phyloP scores from a whole-genome alignment of 1,140 invertebrate species.

The Xylocopa sonorina region DNA sequence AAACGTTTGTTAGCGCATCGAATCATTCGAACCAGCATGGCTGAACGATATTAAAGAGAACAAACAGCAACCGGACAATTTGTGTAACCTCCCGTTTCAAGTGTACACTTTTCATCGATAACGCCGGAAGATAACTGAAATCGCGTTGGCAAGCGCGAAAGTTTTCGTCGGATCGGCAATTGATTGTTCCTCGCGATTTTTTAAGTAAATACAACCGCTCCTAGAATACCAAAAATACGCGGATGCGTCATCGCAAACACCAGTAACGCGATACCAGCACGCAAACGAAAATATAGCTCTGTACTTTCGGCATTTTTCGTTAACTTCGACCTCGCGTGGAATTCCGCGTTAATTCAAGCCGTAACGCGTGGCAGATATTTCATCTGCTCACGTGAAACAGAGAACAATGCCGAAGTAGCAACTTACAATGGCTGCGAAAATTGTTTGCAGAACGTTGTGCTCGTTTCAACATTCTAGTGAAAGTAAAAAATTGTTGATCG shows the following conservation, averaged over 20 bases:
- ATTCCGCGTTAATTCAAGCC: slow-evolving; percentile 19
- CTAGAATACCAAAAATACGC: background rate
- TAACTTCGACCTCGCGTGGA: background rate
- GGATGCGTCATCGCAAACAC: background rate
- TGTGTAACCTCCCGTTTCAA: background rate
- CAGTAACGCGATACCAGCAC: background rate
- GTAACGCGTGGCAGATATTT: background rate
- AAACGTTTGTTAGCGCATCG: background rate
- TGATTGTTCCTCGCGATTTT: background rate
- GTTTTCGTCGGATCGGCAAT: background rate
- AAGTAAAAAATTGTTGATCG: no score
- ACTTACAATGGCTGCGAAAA: no score
- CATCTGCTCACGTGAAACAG: background rate
- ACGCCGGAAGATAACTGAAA: background rate
- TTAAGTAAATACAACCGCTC: background rate
- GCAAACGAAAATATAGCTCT: slow-evolving; percentile 13
- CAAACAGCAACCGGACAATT: background rate
- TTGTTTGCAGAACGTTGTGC: no score
- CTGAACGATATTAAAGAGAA: background rate
- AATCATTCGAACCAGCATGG: background rate
- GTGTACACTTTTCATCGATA: background rate
- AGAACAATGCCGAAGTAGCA: no score
- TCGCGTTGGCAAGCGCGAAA: no score
- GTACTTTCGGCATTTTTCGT: background rate
- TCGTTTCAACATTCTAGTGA: no score